These are phyloP conservation scores for Papilio polytes DNA, from an alignment of 1,140 invertebrate genomes.

Conservation along the genomic window DNA sequence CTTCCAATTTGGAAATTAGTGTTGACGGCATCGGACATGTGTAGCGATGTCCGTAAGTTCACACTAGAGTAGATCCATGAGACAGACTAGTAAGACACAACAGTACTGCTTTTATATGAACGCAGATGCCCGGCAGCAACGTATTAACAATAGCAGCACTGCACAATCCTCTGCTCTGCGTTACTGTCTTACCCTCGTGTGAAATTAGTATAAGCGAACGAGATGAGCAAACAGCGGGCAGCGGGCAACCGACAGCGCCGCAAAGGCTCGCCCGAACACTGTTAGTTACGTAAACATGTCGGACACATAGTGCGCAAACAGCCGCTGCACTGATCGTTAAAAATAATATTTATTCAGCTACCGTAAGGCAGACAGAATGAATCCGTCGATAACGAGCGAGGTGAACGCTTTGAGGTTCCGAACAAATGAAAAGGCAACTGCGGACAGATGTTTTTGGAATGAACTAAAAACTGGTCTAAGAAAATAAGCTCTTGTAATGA, in stretches of 20 bases:
- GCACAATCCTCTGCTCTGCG: not conserved
- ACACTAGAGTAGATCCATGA: conserved; percentile 15
- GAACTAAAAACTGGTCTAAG: not conserved
- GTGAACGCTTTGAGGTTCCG: conserved; percentile 31
- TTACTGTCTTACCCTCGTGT: not conserved
- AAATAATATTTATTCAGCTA: conserved; percentile 81
- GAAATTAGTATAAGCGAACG: conserved; percentile 43
- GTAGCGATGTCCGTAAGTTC: not conserved
- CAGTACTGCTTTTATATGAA: not conserved
- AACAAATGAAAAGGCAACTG: not conserved
- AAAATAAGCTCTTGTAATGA: not conserved
- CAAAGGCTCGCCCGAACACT: conserved; percentile 67
- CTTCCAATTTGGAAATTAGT: conserved; percentile 33
- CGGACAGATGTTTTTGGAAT: conserved; percentile 18
- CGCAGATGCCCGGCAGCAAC: not conserved
- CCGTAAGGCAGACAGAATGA: conserved; percentile 47
- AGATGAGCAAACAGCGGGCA: conserved; percentile 57
- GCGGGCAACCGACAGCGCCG: conserved; percentile 51
- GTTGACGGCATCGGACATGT: not conserved
- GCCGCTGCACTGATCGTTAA: conserved; percentile 77
- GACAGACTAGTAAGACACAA: conserved; percentile 24
- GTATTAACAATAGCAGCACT: not conserved
- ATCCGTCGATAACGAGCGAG: conserved; percentile 45
- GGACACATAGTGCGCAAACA: conserved; percentile 71
- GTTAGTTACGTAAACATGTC: conserved; percentile 82